These are phyloP conservation scores for Sciurus vulgaris DNA, from an alignment of 2,797 vertebrate genomes.

Conservation along the genomic window DNA sequence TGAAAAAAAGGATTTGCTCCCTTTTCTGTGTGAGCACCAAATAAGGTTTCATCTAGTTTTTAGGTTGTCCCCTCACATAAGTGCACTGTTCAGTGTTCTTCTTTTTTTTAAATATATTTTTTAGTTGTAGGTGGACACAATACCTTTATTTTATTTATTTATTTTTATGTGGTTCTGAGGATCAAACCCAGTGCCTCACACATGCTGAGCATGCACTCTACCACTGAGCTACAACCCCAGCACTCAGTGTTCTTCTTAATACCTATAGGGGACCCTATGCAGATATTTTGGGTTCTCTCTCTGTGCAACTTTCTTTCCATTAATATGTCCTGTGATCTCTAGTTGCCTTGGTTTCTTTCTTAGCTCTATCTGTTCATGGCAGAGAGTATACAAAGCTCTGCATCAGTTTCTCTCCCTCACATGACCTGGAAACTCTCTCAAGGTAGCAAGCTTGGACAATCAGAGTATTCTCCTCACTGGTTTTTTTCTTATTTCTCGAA, in stretches of 20 bases:
- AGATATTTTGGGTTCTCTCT: neutral
- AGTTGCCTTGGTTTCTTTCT: neutral
- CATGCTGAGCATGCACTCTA: too few relatives aligned
- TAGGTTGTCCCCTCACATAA: neutral
- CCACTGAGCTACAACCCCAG: too few relatives aligned
- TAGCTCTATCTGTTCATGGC: neutral
- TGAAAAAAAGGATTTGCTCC: neutral
- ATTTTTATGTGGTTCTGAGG: too few relatives aligned
- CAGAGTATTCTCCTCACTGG: neutral
- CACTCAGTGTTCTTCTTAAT: neutral
- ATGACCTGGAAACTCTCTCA: neutral
- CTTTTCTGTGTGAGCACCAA: neutral
- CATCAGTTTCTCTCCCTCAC: neutral
- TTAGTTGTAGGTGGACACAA: too few relatives aligned
- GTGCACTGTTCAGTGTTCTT: neutral
- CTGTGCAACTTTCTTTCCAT: neutral
- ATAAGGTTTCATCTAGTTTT: neutral
- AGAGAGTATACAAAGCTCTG: neutral
- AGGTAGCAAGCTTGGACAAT: neutral
- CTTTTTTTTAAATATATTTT: neutral
- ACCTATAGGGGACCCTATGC: neutral
- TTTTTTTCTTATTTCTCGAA: constrained; percentile 17
- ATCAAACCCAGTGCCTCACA: too few relatives aligned
- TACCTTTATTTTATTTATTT: too few relatives aligned
- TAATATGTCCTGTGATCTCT: neutral